These are phyloP conservation scores for Malurus melanocephalus DNA, from an alignment of 2,113 vertebrate species.

Conservation along the genomic window DNA sequence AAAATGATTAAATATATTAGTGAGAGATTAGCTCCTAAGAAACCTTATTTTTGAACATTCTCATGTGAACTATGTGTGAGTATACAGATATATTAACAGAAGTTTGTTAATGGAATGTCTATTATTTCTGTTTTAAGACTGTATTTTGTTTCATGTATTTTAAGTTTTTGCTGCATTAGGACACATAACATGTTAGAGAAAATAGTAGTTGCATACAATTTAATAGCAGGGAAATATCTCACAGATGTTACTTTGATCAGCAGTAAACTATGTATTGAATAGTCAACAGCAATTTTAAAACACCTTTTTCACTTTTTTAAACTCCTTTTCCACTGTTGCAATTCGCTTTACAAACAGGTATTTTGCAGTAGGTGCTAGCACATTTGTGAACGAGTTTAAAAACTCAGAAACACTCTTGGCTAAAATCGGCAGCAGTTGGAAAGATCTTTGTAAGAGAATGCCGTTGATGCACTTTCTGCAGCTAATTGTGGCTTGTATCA, in stretches of 20 bases:
- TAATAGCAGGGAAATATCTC: background rate
- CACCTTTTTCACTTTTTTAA: background rate
- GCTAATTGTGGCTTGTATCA: background rate
- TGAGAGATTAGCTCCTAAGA: background rate
- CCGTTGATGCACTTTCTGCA: background rate
- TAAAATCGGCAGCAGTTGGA: background rate
- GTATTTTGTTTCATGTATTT: background rate
- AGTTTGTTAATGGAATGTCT: background rate
- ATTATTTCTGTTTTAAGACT: background rate
- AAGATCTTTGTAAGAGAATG: background rate
- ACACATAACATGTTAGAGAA: background rate
- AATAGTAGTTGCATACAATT: background rate
- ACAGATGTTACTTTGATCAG: background rate
- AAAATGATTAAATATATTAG: background rate
- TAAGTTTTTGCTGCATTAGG: background rate
- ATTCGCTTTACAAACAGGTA: background rate
- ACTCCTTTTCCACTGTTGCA: background rate
- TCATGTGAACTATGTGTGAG: background rate
- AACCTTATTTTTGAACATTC: background rate
- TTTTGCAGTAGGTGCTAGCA: background rate
- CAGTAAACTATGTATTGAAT: background rate
- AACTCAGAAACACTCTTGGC: background rate
- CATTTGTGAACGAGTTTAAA: background rate
- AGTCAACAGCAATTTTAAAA: background rate
- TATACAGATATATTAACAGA: background rate